Conservation (phyloP, 2,888 invertebrate genomes). For the Hydraecia micacea region DNA sequence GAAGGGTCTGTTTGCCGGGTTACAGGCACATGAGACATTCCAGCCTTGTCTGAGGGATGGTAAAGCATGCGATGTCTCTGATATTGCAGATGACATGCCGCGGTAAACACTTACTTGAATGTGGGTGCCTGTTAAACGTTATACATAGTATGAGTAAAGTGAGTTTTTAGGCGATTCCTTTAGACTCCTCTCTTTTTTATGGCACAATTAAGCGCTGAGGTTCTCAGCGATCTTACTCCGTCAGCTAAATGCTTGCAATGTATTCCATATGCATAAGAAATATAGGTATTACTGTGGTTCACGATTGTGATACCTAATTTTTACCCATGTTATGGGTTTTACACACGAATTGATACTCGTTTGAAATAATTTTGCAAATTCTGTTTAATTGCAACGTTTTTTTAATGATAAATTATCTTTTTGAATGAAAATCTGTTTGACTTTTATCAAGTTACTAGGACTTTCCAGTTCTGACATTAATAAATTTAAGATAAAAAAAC, state of each 20-base stretch:
- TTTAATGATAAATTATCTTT: background rate
- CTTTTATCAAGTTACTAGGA: background rate
- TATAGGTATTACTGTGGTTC: background rate
- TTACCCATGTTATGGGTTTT: background rate
- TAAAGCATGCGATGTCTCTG: background rate
- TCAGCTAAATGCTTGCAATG: conserved; percentile 33
- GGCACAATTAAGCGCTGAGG: no score
- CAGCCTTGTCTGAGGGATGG: no score
- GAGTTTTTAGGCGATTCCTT: background rate
- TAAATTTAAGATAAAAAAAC: background rate
- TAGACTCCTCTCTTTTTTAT: no score
- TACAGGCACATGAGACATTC: background rate
- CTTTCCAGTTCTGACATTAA: background rate
- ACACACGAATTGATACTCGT: background rate
- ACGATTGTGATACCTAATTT: background rate
- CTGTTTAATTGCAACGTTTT: background rate
- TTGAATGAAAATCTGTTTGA: background rate
- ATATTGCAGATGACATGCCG: background rate
- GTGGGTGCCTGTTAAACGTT: no score
- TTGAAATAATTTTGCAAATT: conserved; percentile 36
- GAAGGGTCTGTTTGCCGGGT: background rate
- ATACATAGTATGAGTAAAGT: background rate
- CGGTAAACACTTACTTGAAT: no score
- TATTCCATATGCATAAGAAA: conserved; percentile 33
- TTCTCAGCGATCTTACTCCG: conserved; percentile 18